Evolutionary conservation across 2,797 vertebrate genomes (phyloP).

Genomic region (Gambusia yucatana): DNA sequence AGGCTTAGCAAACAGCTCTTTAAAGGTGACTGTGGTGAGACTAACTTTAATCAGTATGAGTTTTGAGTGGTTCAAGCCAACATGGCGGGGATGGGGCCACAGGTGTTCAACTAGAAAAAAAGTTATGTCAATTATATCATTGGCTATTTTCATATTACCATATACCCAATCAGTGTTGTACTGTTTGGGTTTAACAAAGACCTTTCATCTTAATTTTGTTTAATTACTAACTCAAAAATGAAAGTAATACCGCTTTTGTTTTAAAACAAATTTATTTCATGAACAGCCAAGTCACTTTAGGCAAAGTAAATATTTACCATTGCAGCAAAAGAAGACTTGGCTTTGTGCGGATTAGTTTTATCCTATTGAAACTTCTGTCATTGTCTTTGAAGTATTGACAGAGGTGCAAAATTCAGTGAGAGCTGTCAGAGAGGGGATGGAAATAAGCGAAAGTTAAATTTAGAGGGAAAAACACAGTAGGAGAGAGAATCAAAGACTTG

Average conservation of each 20-base stretch:
- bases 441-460: conserved; percentile 27
- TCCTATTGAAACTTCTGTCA: conserved; percentile 44
- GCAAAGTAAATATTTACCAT: neutral
- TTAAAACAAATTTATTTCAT: neutral
- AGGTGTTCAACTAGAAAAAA: no score
- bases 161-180: neutral
- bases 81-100: neutral
- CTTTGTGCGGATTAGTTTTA: conserved; percentile 41
- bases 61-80: conserved; percentile 45
- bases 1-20: neutral
- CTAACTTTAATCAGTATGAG: conserved; percentile 24
- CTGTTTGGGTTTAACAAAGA: neutral
- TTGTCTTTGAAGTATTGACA: conserved; percentile 56
- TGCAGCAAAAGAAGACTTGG: conserved; percentile 16
- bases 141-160: neutral
- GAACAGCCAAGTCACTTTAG: neutral
- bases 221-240: neutral
- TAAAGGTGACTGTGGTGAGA: neutral
- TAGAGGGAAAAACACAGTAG: conserved; percentile 14
- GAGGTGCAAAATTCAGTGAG: conserved; percentile 26
- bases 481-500: neutral
- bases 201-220: neutral
- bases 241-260: neutral
- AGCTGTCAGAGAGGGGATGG: conserved; percentile 12
- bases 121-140: neutral